Evolutionary conservation across 2,797 vertebrate species (phyloP).

Genomic region (Cygnus olor): DNA sequence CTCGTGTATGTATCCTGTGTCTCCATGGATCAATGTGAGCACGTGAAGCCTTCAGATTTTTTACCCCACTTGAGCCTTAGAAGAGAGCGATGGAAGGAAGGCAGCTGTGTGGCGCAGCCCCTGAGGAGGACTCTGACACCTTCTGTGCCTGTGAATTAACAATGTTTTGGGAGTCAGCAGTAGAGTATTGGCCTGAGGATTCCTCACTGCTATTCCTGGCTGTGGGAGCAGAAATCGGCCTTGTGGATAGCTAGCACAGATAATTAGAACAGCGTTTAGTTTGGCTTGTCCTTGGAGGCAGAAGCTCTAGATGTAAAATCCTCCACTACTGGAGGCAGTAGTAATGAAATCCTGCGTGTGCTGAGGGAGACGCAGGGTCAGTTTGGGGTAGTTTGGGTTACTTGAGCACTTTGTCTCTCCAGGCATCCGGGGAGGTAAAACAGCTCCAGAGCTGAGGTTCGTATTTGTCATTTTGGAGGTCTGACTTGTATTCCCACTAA

Average conservation of each 20-base stretch:
- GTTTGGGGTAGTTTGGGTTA: rapidly evolving
- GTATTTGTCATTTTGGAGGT: background rate
- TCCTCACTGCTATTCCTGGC: conserved; percentile 70
- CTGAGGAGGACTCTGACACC: background rate
- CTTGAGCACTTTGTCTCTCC: background rate
- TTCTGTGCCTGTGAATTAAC: conserved; percentile 13
- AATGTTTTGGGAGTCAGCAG: background rate
- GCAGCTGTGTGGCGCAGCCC: background rate
- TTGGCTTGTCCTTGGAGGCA: conserved; percentile 63
- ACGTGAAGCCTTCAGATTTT: background rate
- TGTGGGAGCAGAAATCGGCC: conserved; percentile 39
- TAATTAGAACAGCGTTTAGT: conserved; percentile 54
- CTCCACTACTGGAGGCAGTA: background rate
- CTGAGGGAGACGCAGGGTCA: background rate
- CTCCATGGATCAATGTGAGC: rapidly evolving
- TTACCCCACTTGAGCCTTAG: background rate
- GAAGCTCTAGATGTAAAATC: conserved; percentile 44
- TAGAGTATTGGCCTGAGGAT: conserved; percentile 63
- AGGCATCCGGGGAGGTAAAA: background rate
- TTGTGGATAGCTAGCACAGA: conserved; percentile 48
- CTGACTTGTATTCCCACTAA: background rate
- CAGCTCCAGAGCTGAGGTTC: background rate
- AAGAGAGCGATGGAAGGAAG: background rate
- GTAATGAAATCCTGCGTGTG: background rate
- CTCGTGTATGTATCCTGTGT: rapidly evolving